These are phyloP conservation scores for Syngnathus floridae DNA, from an alignment of 2,113 vertebrate genomes.

Conservation along the genomic window DNA sequence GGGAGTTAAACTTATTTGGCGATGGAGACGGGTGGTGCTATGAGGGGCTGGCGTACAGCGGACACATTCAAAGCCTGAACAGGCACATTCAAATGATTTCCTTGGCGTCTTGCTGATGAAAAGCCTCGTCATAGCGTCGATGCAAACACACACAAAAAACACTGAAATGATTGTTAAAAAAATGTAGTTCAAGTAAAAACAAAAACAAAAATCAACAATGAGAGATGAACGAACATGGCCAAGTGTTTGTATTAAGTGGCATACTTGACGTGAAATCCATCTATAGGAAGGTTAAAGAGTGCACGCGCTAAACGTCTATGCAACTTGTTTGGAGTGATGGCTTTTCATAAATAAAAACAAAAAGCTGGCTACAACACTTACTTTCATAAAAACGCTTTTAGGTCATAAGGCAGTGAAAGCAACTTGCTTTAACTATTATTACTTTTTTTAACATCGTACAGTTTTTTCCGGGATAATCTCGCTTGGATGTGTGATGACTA, in stretches of 20 bases:
- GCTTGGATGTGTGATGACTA: constrained; percentile 30
- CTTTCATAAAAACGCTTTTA: constrained; percentile 63
- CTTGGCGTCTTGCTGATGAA: background rate
- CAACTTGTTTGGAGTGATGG: constrained; percentile 74
- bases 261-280: constrained; percentile 68
- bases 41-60: background rate
- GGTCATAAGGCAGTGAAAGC: constrained; percentile 66
- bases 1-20: background rate
- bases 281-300: constrained; percentile 27
- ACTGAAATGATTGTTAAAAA: constrained; percentile 50
- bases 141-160: constrained; percentile 17
- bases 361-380: constrained; percentile 72
- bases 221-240: constrained; percentile 22
- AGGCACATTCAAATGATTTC: background rate
- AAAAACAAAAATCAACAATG: constrained; percentile 32
- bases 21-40: background rate
- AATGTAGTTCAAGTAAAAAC: constrained; percentile 45
- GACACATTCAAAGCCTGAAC: constrained; percentile 2
- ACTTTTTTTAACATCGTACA: constrained; percentile 43
- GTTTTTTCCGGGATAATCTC: constrained; percentile 64
- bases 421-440: constrained; percentile 41
- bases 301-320: constrained; percentile 50
- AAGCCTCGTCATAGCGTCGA: background rate
- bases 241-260: constrained; percentile 53
- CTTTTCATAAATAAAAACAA: constrained; percentile 84